phyloP scores from a whole-genome alignment of 2,113 vertebrate genomes.

The Theropithecus gelada region DNA sequence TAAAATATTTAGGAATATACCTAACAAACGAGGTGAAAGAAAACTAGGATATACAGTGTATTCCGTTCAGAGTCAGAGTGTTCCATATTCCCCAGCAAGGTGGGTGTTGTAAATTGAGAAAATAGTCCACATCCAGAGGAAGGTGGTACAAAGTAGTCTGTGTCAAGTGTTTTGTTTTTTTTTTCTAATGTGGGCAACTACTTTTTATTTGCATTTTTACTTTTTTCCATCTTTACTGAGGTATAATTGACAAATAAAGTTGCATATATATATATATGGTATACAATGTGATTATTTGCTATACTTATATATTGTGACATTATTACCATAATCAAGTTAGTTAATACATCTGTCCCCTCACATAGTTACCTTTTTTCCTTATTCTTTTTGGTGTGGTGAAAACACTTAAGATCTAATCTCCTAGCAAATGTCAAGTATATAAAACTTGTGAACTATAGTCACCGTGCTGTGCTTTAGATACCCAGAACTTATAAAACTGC shows the following conservation, averaged over 20 bases:
- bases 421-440: background rate
- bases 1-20: no score
- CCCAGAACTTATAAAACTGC: background rate
- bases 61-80: background rate
- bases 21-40: no score
- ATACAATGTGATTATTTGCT: background rate
- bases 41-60: rapidly evolving
- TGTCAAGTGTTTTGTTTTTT: background rate
- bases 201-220: background rate
- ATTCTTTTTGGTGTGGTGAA: background rate
- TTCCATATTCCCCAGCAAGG: background rate
- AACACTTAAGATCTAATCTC: background rate
- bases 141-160: background rate
- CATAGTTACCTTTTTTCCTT: background rate
- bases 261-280: background rate
- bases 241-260: background rate
- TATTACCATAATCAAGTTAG: background rate
- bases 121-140: background rate
- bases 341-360: background rate
- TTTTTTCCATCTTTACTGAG: background rate
- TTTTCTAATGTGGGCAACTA: background rate
- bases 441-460: background rate
- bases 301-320: background rate
- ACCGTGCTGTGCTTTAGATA: background rate
- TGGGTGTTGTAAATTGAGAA: background rate